Conservation (phyloP, 2,888 invertebrate genomes). For the Chymomyza procnemis region DNA sequence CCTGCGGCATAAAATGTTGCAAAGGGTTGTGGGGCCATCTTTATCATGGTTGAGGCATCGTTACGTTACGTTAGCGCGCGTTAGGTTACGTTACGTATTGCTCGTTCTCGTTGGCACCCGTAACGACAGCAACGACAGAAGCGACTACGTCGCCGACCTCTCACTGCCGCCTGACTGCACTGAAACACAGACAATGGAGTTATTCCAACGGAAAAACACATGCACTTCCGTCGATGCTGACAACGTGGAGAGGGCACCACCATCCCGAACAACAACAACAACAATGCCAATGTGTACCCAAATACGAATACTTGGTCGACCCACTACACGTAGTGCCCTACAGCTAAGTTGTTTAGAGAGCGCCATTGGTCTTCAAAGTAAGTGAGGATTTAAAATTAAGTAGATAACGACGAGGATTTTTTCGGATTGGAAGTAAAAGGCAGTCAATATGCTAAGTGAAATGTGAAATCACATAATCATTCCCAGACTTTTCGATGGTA, state of each 20-base stretch:
- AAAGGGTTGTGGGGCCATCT: conserved; percentile 36
- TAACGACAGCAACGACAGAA: conserved; percentile 9
- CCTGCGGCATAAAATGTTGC: conserved; percentile 29
- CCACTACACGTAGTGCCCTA: conserved; percentile 16
- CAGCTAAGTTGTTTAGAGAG: background rate
- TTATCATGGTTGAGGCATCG: conserved; percentile 54
- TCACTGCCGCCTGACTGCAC: conserved; percentile 60
- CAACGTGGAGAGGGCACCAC: conserved; percentile 37
- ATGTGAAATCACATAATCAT: too few species aligned
- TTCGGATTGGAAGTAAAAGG: too few species aligned
- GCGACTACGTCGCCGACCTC: conserved; percentile 11
- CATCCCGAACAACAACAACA: background rate
- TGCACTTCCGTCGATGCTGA: conserved; percentile 70
- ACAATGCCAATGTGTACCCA: background rate
- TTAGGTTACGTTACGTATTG: conserved; percentile 62
- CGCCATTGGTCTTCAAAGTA: background rate
- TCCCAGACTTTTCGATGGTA: too few species aligned
- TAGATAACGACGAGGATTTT: background rate
- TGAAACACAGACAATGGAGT: conserved; percentile 68
- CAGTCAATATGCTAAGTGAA: too few species aligned
- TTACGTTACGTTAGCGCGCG: conserved; percentile 55
- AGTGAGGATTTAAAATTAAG: background rate
- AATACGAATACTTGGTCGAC: conserved; percentile 12
- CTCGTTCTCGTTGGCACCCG: conserved; percentile 23
- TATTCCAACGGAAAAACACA: conserved; percentile 73